Evolutionary conservation across 2,888 invertebrate species (phyloP).

Genomic region (Auanema sp.): DNA sequence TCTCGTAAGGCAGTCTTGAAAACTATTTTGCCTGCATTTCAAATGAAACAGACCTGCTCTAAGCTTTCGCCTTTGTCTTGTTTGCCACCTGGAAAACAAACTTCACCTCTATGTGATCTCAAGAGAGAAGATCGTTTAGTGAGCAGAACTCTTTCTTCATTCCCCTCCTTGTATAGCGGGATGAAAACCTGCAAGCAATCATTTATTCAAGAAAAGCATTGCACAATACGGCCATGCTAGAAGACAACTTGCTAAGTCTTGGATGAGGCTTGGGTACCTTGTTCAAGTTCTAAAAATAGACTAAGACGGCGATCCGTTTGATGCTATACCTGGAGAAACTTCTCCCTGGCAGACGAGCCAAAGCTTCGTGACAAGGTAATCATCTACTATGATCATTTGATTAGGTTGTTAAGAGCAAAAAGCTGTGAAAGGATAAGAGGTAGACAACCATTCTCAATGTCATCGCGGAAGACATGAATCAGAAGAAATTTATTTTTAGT

Average conservation of each 20-base stretch:
- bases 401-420: too few species aligned
- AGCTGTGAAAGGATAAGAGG: too few species aligned
- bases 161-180: constrained; percentile 34
- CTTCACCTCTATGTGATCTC: constrained; percentile 54
- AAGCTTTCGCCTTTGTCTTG: constrained; percentile 47
- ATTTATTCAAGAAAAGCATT: constrained; percentile 4
- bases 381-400: too few species aligned
- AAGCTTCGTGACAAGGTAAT: neutral
- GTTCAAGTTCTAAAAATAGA: too few species aligned
- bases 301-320: neutral
- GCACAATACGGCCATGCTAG: constrained; percentile 5
- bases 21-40: neutral
- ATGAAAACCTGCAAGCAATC: constrained; percentile 31
- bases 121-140: constrained; percentile 51
- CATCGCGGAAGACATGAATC: too few species aligned
- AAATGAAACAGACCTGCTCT: constrained; percentile 36
- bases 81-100: constrained; percentile 59
- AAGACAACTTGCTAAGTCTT: neutral
- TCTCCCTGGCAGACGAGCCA: neutral
- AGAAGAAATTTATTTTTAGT: too few species aligned
- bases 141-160: constrained; percentile 29
- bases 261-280: constrained; percentile 4
- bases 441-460: too few species aligned
- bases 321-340: neutral
- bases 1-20: constrained; percentile 52